These are phyloP conservation scores for Thalassarche chlororhynchos DNA, from an alignment of 2,113 vertebrate genomes.

Conservation along the genomic window DNA sequence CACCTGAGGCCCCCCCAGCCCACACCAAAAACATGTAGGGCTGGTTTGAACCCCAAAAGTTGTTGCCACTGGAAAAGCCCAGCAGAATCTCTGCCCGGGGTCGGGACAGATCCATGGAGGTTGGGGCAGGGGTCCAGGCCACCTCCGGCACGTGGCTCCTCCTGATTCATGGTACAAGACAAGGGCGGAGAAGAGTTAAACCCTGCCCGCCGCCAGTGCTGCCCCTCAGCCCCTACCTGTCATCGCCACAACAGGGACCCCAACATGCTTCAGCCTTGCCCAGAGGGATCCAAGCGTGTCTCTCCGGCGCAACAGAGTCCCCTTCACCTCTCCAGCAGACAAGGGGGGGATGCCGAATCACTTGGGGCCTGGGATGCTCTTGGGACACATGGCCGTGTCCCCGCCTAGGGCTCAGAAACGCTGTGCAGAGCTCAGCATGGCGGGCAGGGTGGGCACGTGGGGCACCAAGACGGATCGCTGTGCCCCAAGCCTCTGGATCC, in stretches of 20 bases:
- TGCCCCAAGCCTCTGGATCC: neutral
- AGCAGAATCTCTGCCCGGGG: neutral
- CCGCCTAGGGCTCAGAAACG: rapidly evolving
- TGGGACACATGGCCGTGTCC: neutral
- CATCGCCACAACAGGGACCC: neutral
- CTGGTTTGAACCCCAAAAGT: neutral
- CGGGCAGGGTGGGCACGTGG: neutral
- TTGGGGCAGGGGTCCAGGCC: rapidly evolving
- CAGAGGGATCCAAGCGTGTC: neutral
- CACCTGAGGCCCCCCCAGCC: no score
- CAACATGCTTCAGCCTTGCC: neutral
- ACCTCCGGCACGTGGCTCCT: rapidly evolving
- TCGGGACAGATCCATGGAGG: rapidly evolving
- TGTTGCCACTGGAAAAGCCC: neutral
- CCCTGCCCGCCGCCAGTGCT: neutral
- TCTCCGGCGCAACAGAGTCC: no score
- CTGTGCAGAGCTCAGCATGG: neutral
- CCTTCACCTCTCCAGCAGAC: neutral
- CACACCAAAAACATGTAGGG: neutral
- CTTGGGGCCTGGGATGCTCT: neutral
- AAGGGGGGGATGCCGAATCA: neutral
- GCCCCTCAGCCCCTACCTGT: neutral
- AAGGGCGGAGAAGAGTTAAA: neutral
- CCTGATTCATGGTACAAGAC: neutral
- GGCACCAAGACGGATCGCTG: rapidly evolving